These are phyloP conservation scores for Mimas tiliae DNA, from an alignment of 2,888 invertebrate genomes.

Conservation along the genomic window DNA sequence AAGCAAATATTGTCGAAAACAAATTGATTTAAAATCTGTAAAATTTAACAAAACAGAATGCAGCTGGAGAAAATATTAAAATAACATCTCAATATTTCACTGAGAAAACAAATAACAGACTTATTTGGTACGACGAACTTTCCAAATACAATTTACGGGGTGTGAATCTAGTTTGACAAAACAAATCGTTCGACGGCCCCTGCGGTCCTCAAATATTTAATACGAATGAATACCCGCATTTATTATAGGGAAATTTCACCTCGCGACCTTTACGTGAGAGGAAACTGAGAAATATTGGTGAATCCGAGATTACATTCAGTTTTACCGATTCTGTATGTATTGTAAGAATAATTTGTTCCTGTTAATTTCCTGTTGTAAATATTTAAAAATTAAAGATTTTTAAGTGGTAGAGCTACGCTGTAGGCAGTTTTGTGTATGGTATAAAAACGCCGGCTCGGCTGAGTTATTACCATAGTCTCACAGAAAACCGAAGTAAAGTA, in stretches of 20 bases:
- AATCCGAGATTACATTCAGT: too few species aligned
- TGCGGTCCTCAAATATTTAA: constrained; percentile 45
- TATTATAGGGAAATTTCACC: constrained; percentile 61
- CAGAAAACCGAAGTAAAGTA: too few species aligned
- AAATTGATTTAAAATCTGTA: constrained; percentile 8
- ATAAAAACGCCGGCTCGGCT: too few species aligned
- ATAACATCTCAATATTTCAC: constrained; percentile 3
- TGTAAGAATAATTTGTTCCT: too few species aligned
- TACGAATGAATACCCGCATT: constrained; percentile 57
- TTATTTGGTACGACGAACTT: constrained; percentile 8
- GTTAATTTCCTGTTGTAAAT: too few species aligned
- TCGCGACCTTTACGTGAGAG: constrained; percentile 57
- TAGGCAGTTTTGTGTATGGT: too few species aligned
- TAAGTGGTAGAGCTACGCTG: too few species aligned
- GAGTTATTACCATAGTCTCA: too few species aligned
- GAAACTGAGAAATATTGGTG: constrained; percentile 43
- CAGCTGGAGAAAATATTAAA: constrained; percentile 14
- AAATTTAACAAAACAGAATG: constrained; percentile 2
- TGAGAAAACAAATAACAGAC: constrained; percentile 8
- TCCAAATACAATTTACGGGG: constrained; percentile 15
- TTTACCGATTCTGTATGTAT: too few species aligned
- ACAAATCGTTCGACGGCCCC: constrained; percentile 41
- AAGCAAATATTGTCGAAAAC: not conserved
- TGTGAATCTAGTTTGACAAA: constrained; percentile 29
- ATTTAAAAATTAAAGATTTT: too few species aligned